Conservation (phyloP, 1,140 invertebrate species). For the Trachelipus rathkii region DNA sequence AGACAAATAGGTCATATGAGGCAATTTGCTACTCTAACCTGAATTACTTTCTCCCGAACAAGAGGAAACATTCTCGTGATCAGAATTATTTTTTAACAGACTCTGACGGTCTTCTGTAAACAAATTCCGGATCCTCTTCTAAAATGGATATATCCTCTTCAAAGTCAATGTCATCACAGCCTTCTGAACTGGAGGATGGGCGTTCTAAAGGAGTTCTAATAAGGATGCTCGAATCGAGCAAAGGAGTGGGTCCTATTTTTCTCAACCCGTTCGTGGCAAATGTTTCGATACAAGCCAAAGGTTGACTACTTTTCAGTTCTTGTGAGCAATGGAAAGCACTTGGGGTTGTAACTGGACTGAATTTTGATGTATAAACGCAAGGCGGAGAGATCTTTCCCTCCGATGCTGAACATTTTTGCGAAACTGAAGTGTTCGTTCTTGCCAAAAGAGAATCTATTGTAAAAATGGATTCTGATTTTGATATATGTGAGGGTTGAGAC, state of each 20-base stretch:
- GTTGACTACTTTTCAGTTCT: background rate
- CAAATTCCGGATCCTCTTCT: background rate
- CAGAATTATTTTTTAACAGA: background rate
- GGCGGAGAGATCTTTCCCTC: background rate
- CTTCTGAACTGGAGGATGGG: slow-evolving; percentile 1
- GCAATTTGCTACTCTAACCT: no score
- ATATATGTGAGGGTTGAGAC: background rate
- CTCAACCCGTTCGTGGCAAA: no score
- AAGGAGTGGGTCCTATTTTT: no score
- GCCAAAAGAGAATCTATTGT: background rate
- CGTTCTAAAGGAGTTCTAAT: background rate
- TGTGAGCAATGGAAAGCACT: background rate
- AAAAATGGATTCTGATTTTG: background rate
- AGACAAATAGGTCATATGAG: no score
- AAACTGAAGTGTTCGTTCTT: background rate
- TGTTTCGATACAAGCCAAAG: background rate
- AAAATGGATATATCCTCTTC: background rate
- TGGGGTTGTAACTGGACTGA: background rate
- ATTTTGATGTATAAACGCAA: background rate
- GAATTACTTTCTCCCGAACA: background rate
- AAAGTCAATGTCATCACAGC: background rate
- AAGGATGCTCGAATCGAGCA: background rate
- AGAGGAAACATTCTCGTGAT: background rate
- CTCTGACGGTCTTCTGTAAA: background rate
- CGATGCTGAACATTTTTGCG: background rate